These are phyloP conservation scores for Myotis myotis DNA, from an alignment of 2,797 vertebrate species.

Conservation along the genomic window DNA sequence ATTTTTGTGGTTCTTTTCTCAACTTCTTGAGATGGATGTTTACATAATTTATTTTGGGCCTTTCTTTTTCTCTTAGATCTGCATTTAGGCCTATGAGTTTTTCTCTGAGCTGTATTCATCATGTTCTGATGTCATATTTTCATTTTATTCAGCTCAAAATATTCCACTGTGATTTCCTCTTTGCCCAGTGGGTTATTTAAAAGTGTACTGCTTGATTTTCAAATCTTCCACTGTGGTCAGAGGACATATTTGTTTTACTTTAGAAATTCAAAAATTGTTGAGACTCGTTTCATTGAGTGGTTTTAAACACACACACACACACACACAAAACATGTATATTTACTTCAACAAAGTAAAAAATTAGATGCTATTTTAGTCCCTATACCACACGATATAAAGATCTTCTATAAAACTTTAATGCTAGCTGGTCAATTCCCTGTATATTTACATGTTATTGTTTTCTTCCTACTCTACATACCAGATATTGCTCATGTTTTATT, in stretches of 20 bases:
- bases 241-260: constrained; percentile 8
- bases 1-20: background rate
- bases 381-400: background rate
- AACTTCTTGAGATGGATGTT: background rate
- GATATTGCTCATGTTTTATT: background rate
- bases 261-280: constrained; percentile 39
- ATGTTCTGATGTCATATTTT: background rate
- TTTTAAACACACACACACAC: no score
- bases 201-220: background rate
- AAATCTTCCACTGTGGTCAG: background rate
- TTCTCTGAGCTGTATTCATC: background rate
- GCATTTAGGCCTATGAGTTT: background rate
- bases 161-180: background rate
- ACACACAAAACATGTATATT: background rate
- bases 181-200: background rate
- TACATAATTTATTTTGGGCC: background rate
- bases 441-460: background rate
- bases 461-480: background rate
- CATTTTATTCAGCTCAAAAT: background rate
- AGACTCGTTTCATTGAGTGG: background rate
- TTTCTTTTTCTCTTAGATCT: background rate
- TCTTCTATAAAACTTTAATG: background rate
- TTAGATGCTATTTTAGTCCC: background rate
- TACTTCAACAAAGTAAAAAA: background rate
- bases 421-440: background rate